Conservation (phyloP, 2,888 invertebrate species). For the Cerastis rubricosa region DNA sequence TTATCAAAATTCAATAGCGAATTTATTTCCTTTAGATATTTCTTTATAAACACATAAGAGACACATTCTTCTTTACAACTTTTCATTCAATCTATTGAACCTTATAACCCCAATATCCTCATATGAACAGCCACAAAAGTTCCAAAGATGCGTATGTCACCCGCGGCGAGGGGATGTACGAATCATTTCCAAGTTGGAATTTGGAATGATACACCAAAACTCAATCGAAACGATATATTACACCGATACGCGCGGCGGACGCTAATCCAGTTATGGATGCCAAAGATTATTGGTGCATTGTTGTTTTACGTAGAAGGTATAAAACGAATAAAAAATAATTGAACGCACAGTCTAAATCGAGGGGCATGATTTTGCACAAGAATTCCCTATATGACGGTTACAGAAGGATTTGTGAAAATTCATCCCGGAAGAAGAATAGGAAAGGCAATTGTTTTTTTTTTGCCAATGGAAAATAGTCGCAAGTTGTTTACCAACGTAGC, state of each 20-base stretch:
- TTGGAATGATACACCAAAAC: constrained; percentile 88
- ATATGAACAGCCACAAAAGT: constrained; percentile 49
- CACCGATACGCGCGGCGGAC: constrained; percentile 82
- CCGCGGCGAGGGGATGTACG: constrained; percentile 70
- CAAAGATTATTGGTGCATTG: constrained; percentile 76
- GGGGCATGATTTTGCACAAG: not conserved
- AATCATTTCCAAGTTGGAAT: constrained; percentile 78
- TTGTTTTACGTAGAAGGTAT: constrained; percentile 40
- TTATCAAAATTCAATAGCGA: not conserved
- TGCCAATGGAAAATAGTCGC: not conserved
- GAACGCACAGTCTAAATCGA: not conserved
- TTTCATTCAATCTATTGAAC: constrained; percentile 10
- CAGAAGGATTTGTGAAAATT: not conserved
- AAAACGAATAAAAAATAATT: not conserved
- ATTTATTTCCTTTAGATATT: not conserved
- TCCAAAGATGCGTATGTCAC: constrained; percentile 69
- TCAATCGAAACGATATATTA: constrained; percentile 89
- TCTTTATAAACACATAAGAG: not conserved
- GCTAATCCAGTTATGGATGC: constrained; percentile 87
- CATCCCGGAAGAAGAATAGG: not conserved
- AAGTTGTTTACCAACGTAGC: constrained; percentile 10
- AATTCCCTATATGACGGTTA: not conserved
- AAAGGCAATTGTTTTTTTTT: not conserved
- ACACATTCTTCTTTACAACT: not conserved
- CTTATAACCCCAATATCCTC: constrained; percentile 26